phyloP scores from a whole-genome alignment of 2,888 invertebrate species.

The Litoditis marina region DNA sequence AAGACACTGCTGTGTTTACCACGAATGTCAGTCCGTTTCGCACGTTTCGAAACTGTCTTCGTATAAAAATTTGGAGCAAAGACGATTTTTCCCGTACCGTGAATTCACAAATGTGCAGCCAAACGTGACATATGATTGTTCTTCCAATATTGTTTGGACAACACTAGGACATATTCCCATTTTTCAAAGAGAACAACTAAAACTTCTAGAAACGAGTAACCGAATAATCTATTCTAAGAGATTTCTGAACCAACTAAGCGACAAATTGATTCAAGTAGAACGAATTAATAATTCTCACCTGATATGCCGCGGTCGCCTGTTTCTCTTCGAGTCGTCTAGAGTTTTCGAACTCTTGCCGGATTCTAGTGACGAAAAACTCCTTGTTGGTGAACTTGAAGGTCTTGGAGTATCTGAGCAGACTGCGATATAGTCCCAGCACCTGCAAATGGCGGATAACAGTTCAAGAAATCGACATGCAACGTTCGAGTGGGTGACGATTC shows the following conservation, averaged over 20 bases:
- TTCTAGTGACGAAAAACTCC: conserved; percentile 72
- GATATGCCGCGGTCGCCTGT: conserved; percentile 4
- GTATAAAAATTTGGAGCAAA: no score
- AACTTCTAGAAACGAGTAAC: no score
- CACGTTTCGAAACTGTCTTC: no score
- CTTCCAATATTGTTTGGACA: no score
- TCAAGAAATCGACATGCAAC: conserved; percentile 6
- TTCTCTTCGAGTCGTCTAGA: conserved; percentile 63
- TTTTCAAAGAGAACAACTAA: no score
- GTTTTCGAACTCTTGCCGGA: conserved; percentile 73
- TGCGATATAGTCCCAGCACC: conserved; percentile 76
- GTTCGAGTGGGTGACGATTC: conserved; percentile 1
- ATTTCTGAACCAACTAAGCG: neutral
- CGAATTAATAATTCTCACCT: conserved; percentile 5
- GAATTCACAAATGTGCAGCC: no score
- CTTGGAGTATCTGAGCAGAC: conserved; percentile 77
- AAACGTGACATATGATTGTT: no score
- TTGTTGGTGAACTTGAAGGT: conserved; percentile 77
- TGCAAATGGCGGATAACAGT: no score
- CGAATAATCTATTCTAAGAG: no score
- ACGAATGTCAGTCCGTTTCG: no score
- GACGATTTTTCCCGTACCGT: no score
- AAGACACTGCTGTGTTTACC: neutral
- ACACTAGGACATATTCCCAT: no score
- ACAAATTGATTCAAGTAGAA: neutral